Base-by-base conservation (phyloP, 2,888 invertebrate species). In the Schizotus pectinicornis region DNA sequence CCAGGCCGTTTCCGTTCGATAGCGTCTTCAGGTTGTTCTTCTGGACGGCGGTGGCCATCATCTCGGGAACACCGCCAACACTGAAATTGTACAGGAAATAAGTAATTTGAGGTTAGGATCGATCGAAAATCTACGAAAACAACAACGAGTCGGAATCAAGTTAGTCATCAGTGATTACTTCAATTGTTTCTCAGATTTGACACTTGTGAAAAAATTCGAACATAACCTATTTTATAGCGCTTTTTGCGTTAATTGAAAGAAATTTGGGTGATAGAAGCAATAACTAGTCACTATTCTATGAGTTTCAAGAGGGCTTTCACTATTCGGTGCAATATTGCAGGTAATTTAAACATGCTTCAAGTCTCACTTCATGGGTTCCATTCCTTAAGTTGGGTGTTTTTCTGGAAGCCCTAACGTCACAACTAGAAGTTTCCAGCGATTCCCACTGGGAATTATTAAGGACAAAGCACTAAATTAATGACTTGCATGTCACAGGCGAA, bases 11-110 rank as follows among this genome's bases (percentile, higher is more conserved):
- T 74, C 88, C 87, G 81, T 89, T 89, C 67, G 86, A 84, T 70
- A 90, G 82, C 76, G 87, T 84, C 82, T 90, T 89, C 79, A 91
- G 86, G 81, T 90, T 89, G 85, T 91, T 91, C 80, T 91, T 89
- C 80, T 91, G 91, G 79, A 91, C 84, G 82, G 89, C 87, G 79
- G 91, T 90, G 83, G 91, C 90, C 91, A 91, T 91, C 68, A 70
- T 30, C 22, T 22, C 22, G 22, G 22, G 5, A 22, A 22, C 39
- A 9, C 9, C 9, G 8, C 8, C 13, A 2, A 3, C 13, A n/a
- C 13, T 39, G 9, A 1, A 39, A 39, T 39, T 13, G 3, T 39
- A 8, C 8, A 9, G 8, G 38, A 8, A 8, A 8, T 39, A 12
- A 39, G 3, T 11, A 39, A 39, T 11, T 11, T 11, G 7, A 22